Evolutionary conservation across 2,797 vertebrate species (phyloP), one percentile per base, ranked within the genome.

Genomic region (Ceyx erithaca): DNA sequence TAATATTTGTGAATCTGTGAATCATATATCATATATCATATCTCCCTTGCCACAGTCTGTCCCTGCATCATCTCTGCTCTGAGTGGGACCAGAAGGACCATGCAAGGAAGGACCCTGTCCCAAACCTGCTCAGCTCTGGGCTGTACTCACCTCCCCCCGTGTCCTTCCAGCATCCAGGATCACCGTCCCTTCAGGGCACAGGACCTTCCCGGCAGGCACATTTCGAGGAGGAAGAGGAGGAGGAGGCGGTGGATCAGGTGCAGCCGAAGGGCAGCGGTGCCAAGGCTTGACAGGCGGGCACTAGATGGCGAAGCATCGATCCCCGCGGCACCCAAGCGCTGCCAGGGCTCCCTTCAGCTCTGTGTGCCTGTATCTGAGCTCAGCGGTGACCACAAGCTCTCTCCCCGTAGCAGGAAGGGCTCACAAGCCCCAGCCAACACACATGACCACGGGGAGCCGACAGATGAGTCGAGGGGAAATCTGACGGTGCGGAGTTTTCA

Each of bases 401-500:
- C 80, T 35, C 8, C 43, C 66, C 77, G n/a, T 33, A 79, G 57
- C 62, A 70, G 87, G 92, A 86, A 83, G 48, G 84, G 52, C 64
- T 76, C 37, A 7, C 9, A 7, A 57, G 78, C 40, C 57, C 41
- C 62, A 30, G 51, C 30, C 26, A 28, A 10, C 35, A 18, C 61
- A 31, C 67, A 46, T 3, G 52, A 55, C 12, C 5, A 2, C 7
- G 26, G 51, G 57, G 59, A 40, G 59, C 31, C 0, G 23, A 51
- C 1, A 26, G 54, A 57, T 4, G 59, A 82, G 49, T 20, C 0
- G 11, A 90, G 18, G 80, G 77, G 68, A 93, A 82, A 68, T 17
- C 3, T 7, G 31, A 51, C 1, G 1, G 63, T 10, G 10, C 3
- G 0, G 30, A 41, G 52, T 1, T 1, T 1, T 25, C 14, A 75